Evolutionary conservation across 2,888 invertebrate genomes (phyloP), one percentile per base, ranked within the genome.

Genomic region (Bugulina stolonifera): DNA sequence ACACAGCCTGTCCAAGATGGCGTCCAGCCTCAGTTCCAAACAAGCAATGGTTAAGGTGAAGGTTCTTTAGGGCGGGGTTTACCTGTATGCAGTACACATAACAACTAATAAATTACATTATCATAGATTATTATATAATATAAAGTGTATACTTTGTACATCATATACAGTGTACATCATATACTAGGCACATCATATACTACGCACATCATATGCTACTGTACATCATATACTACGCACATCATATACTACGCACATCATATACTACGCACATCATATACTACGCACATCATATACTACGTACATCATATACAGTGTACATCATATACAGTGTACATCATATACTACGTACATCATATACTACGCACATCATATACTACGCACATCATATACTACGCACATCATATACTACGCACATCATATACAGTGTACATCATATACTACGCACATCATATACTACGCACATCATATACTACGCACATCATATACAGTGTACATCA

Each of bases 21-120:
- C n/a, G 18, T 27, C 64, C 32, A 29, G 64, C 64, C 10, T 64
- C 64, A 32, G 22, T n/a, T 64, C 64, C 64, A 27, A 64, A 64
- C 25, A 25, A 18, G 32, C n/a, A 14, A 18, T 64, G 22, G 14
- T 32, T 64, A n/a, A 64, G 22, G n/a, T 3, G 32, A 14, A 64
- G 64, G 2, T 32, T 64, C 29, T 32, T 43, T 18, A 43, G 43
- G 10, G 5, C 43, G 18, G 43, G 43, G 43, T 43, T 43, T 43
- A 43, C 18, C 43, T 43, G 43, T 18, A 43, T 43, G 10, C 10
- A 43, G 43, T 43, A 43, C 18, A 43, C 18, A 43, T 18, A 10
- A 43, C 18, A 43, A n/a, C n/a, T n/a, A n/a, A n/a, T n/a, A n/a
- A n/a, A n/a, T n/a, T n/a, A n/a, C n/a, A n/a, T n/a, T n/a, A n/a